Conservation (phyloP, 1,140 invertebrate species). For the Bicyclus anynana region DNA sequence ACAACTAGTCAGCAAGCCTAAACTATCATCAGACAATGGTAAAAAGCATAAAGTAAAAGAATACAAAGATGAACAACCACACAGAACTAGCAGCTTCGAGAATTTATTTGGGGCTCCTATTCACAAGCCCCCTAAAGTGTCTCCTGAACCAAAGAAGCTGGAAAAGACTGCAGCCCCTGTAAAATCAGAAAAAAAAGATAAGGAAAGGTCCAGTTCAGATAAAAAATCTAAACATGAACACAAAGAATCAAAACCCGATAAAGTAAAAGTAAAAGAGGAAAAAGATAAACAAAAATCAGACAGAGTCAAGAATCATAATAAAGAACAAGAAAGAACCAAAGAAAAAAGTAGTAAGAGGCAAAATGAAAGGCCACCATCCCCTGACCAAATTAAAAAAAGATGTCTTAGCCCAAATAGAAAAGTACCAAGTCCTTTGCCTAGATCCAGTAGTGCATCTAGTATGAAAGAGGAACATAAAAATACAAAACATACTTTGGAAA, state of each 20-base stretch:
- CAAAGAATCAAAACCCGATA: conserved; percentile 77
- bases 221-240: conserved; percentile 80
- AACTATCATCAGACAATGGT: conserved; percentile 78
- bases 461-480: conserved; percentile 72
- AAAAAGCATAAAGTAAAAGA: conserved; percentile 84
- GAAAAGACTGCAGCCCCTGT: conserved; percentile 75
- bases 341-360: conserved; percentile 77
- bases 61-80: conserved; percentile 80
- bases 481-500: conserved; percentile 60
- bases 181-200: conserved; percentile 81
- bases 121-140: conserved; percentile 82
- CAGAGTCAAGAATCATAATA: conserved; percentile 79
- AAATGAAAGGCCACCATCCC: conserved; percentile 67
- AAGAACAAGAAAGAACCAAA: conserved; percentile 80
- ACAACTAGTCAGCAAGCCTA: conserved; percentile 83
- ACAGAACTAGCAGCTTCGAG: conserved; percentile 82
- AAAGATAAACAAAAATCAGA: conserved; percentile 81
- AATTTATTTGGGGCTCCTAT: conserved; percentile 89
- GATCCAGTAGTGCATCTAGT: conserved; percentile 66
- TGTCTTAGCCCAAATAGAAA: conserved; percentile 77
- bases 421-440: conserved; percentile 59
- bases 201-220: conserved; percentile 75
- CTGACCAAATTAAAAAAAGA: conserved; percentile 78
- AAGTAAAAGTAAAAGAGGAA: conserved; percentile 76
- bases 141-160: conserved; percentile 81